Percentiles rank a stretch among this genome's conserved stretches.
These are phyloP conservation scores for Caenorhabditis afra DNA, from an alignment of 2,888 invertebrate genomes.

Conservation along the genomic window DNA sequence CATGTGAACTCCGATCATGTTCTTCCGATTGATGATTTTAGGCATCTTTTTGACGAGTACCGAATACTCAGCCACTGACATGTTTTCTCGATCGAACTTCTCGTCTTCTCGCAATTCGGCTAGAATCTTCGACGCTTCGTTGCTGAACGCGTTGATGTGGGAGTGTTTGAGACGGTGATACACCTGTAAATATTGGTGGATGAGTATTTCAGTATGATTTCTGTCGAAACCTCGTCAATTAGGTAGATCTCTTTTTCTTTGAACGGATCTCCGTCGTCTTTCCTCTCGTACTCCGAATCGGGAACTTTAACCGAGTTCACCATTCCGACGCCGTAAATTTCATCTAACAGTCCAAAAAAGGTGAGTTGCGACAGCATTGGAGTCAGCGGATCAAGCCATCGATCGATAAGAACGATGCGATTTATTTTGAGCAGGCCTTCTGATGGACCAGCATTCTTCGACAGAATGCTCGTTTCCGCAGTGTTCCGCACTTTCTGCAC, in stretches of 20 bases:
- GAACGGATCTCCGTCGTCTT: constrained; percentile 61
- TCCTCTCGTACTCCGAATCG: constrained; percentile 54
- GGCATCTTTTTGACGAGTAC: constrained; percentile 71
- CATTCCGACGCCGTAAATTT: constrained; percentile 66
- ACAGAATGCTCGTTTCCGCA: constrained; percentile 9
- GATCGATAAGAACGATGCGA: constrained; percentile 87
- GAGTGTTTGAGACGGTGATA: constrained; percentile 70
- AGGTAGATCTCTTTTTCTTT: constrained; percentile 66
- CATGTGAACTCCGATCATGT: constrained; percentile 63
- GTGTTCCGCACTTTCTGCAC: constrained; percentile 58
- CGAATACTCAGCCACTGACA: constrained; percentile 70
- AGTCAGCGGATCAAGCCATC: constrained; percentile 92
- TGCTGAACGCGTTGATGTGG: constrained; percentile 67
- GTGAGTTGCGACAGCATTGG: constrained; percentile 95
- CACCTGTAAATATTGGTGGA: constrained; percentile 34
- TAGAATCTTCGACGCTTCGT: constrained; percentile 67
- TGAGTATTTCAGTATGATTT: no score
- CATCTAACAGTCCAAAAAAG: constrained; percentile 95
- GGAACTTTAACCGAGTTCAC: constrained; percentile 69
- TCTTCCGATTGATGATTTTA: constrained; percentile 65
- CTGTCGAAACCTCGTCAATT: constrained; percentile 72
- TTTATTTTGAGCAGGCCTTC: constrained; percentile 44
- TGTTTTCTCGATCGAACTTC: constrained; percentile 63
- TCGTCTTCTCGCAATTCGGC: constrained; percentile 71
- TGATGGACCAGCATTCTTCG: constrained; percentile 22